These are phyloP conservation scores for Lagothrix lagotricha DNA, from an alignment of 2,797 vertebrate genomes.

Conservation along the genomic window DNA sequence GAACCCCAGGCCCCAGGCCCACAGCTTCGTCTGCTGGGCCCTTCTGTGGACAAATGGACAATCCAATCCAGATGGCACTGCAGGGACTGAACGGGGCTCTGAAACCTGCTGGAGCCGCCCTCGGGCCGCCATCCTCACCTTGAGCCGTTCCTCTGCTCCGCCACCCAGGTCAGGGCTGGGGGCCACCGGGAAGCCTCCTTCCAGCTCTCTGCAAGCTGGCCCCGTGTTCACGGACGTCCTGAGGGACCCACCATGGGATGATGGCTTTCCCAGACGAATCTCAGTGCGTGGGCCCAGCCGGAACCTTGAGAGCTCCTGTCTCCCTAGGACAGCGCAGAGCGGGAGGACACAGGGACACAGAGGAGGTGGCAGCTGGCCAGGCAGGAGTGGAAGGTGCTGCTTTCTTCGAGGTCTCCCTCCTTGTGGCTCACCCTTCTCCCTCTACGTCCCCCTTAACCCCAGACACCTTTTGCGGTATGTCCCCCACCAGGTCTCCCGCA, in stretches of 20 bases:
- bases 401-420: background rate
- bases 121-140: background rate
- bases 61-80: background rate
- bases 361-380: background rate
- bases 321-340: background rate
- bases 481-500: background rate
- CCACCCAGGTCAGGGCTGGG: too few species aligned
- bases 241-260: background rate
- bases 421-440: background rate
- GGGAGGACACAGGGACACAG: too few species aligned
- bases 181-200: background rate
- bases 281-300: accelerated
- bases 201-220: background rate
- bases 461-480: too few species aligned
- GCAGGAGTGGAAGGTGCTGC: background rate
- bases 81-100: background rate
- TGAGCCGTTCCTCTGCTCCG: background rate
- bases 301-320: background rate
- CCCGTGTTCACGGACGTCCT: background rate
- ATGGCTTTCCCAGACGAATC: background rate
- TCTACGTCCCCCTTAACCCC: background rate
- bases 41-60: background rate
- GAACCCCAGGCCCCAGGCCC: background rate
- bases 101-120: accelerated
- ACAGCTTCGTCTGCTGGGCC: background rate